phyloP scores from a whole-genome alignment of 2,113 vertebrate species.

The Anhinga rufa region DNA sequence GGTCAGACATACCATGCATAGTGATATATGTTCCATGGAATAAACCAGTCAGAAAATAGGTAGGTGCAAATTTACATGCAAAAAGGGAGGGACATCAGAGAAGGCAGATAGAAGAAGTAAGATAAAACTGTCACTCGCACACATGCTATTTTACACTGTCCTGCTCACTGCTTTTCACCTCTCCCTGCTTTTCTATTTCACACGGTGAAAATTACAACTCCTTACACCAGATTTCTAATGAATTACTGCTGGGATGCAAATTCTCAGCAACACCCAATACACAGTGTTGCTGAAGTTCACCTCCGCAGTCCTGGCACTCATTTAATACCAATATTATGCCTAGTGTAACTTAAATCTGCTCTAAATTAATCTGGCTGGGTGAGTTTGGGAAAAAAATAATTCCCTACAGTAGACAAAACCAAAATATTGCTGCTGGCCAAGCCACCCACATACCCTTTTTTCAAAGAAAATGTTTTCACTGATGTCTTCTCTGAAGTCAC shows the following conservation, averaged over 20 bases:
- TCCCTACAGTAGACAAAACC: not conserved
- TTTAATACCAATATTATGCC: not conserved
- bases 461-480: not conserved
- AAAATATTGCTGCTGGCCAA: constrained; percentile 2
- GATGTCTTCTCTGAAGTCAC: not conserved
- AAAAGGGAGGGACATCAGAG: not conserved
- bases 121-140: not conserved
- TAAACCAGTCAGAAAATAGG: not conserved
- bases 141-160: not conserved
- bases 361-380: not conserved
- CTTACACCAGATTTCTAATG: not conserved
- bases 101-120: not conserved
- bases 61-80: not conserved
- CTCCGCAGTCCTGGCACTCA: not conserved
- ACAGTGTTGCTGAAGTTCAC: not conserved
- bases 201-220: not conserved
- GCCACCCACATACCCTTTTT: not conserved
- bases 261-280: not conserved
- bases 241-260: not conserved
- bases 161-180: not conserved
- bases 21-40: not conserved
- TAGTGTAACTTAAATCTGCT: not conserved
- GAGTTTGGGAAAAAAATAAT: not conserved
- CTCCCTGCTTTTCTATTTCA: not conserved
- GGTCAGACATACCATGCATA: not conserved